Base-by-base conservation (phyloP, 2,888 invertebrate genomes). In the Tridacna gigas region DNA sequence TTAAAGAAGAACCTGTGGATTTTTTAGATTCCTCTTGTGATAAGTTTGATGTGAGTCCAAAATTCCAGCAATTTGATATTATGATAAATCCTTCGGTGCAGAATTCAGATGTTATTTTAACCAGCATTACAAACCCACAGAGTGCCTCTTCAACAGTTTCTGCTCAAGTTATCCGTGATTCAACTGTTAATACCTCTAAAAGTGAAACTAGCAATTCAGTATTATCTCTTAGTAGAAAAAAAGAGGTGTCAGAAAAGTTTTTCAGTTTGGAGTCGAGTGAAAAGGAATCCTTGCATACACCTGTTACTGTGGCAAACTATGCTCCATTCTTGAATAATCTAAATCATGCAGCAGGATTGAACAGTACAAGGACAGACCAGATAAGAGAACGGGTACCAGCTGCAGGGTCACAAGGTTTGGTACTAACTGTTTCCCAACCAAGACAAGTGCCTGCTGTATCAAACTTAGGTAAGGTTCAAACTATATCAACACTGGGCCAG, bases 1-100 rank as follows among this genome's bases (percentile, higher is more conserved):
- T 77, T 26, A 77, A 77, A 48, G 66, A 77, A 26, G 77, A 77
- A 28, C 77, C 77, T 26, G 20, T 66, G 15, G 77, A 77, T n/a
- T 56, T 25, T 25, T 13, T 51, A 18, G 71, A 71, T 51, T 12
- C 48, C 1, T 63, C 63, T 4, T 63, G n/a, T 25, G 48, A 51
- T 18, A 48, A 12, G 15, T 13, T 25, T 18, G 18, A 71, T 20
- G 15, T 22, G 28, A 13, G 51, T 13, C 15, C 25, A 51, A 26
- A 71, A 51, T 71, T n/a, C 45, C 7, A 22, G 25, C 11, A 47
- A 5, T 20, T 22, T 25, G 51, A 51, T 51, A 37, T 4, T 12
- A 5, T 28, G 15, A 28, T 15, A 18, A 28, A 48, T 22, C 20
- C 69, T 47, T 28, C 15, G 25, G 0, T 71, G 15, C 51, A 26